A percentile compares a stretch with the other conserved stretches of the same genome.
phyloP scores from a whole-genome alignment of 2,888 invertebrate genomes.

The Agelastica alni region DNA sequence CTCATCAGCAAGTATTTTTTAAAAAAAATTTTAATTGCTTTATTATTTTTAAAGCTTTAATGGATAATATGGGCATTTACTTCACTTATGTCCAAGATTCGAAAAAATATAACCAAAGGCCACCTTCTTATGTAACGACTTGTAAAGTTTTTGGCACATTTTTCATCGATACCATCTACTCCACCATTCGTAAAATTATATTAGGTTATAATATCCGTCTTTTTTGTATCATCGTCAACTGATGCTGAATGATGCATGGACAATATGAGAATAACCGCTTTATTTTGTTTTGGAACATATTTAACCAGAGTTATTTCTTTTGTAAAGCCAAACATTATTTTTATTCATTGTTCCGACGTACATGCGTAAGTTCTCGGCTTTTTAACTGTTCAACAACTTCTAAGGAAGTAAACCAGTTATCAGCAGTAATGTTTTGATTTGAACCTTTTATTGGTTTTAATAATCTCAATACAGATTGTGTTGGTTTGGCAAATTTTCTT shows the following conservation, averaged over 20 bases:
- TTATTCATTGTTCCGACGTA: constrained; percentile 20
- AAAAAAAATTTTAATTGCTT: background rate
- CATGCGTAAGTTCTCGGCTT: constrained; percentile 14
- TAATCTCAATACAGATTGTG: too few species aligned
- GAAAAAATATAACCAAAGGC: constrained; percentile 16
- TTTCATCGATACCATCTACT: constrained; percentile 21
- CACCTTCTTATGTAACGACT: constrained; percentile 14
- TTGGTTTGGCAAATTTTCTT: too few species aligned
- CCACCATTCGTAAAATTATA: constrained; percentile 28
- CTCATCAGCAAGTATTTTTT: background rate
- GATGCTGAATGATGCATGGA: constrained; percentile 20
- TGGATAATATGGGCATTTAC: constrained; percentile 12
- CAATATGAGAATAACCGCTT: constrained; percentile 16
- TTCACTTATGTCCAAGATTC: constrained; percentile 3
- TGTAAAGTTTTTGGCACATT: constrained; percentile 18
- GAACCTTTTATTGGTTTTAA: too few species aligned
- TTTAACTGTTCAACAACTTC: constrained; percentile 18
- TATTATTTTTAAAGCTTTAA: background rate
- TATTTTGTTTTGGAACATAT: constrained; percentile 16
- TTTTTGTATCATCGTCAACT: constrained; percentile 9
- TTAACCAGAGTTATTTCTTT: constrained; percentile 20
- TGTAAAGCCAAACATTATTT: constrained; percentile 25
- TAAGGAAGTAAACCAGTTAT: too few species aligned
- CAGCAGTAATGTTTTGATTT: too few species aligned
- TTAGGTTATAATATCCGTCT: constrained; percentile 24